Conservation (phyloP, 2,888 invertebrate species). For the Temnothorax unifasciatus region DNA sequence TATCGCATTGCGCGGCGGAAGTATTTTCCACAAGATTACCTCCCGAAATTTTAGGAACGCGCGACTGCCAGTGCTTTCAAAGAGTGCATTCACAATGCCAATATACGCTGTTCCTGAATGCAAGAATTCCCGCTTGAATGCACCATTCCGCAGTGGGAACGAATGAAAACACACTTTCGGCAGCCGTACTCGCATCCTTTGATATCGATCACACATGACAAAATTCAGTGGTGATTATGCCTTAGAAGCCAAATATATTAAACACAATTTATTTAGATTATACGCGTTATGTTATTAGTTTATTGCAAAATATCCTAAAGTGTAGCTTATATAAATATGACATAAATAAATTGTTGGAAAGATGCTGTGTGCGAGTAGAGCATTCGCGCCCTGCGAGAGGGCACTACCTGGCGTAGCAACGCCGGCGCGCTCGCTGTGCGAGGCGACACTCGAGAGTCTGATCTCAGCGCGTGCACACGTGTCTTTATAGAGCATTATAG, state of each 20-base stretch:
- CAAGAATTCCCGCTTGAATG: constrained; percentile 67
- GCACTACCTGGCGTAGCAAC: too few species aligned
- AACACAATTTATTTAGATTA: background rate
- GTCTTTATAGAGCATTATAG: too few species aligned
- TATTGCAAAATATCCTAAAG: background rate
- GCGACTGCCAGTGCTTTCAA: constrained; percentile 63
- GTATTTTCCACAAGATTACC: constrained; percentile 56
- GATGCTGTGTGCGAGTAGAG: too few species aligned
- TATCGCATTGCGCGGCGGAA: constrained; percentile 57
- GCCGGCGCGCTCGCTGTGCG: too few species aligned
- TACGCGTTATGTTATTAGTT: background rate
- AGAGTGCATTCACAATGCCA: constrained; percentile 61
- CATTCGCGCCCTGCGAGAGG: too few species aligned
- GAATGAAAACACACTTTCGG: constrained; percentile 58
- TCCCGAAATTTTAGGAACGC: constrained; percentile 59
- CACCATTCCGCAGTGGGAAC: constrained; percentile 45
- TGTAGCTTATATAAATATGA: background rate
- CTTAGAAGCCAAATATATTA: constrained; percentile 1
- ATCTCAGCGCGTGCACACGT: too few species aligned
- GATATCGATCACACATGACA: constrained; percentile 54
- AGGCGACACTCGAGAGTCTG: too few species aligned
- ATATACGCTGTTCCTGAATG: constrained; percentile 51
- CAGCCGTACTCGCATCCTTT: constrained; percentile 24
- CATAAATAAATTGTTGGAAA: too few species aligned
- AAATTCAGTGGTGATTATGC: constrained; percentile 1